A percentile compares a stretch with the other conserved stretches of the same genome.
Evolutionary conservation across 1,140 invertebrate species (phyloP).

Genomic region (Heliconius eleuchia): DNA sequence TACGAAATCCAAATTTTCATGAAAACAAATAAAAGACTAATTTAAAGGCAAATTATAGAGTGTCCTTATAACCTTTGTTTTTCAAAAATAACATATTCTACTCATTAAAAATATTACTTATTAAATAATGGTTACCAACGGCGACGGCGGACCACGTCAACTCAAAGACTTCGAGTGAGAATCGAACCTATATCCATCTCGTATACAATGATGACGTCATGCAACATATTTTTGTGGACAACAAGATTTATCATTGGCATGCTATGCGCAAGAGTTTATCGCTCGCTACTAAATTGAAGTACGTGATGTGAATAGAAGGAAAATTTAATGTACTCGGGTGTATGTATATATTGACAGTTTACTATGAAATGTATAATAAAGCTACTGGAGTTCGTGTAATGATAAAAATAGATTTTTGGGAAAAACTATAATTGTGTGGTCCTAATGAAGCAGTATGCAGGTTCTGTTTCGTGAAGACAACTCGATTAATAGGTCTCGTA

Average conservation of each 20-base stretch:
- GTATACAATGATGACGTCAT: not conserved
- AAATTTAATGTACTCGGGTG: not conserved
- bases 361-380: slow-evolving; percentile 8
- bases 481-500: too few species aligned
- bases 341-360: not conserved
- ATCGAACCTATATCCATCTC: not conserved
- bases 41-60: too few species aligned
- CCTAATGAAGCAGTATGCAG: too few species aligned
- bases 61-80: too few species aligned
- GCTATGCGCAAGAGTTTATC: slow-evolving; percentile 49
- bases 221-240: not conserved
- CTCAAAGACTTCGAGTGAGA: too few species aligned
- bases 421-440: not conserved
- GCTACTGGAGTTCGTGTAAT: not conserved
- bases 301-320: slow-evolving; percentile 44
- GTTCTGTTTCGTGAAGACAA: too few species aligned
- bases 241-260: slow-evolving; percentile 35
- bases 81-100: too few species aligned
- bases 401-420: not conserved
- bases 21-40: too few species aligned
- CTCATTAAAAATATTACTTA: too few species aligned
- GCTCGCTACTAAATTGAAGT: slow-evolving; percentile 64
- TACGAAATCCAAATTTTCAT: too few species aligned
- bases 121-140: too few species aligned
- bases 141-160: too few species aligned